phyloP scores from a whole-genome alignment of 2,888 invertebrate genomes.

The Leptinotarsa peninsularis region DNA sequence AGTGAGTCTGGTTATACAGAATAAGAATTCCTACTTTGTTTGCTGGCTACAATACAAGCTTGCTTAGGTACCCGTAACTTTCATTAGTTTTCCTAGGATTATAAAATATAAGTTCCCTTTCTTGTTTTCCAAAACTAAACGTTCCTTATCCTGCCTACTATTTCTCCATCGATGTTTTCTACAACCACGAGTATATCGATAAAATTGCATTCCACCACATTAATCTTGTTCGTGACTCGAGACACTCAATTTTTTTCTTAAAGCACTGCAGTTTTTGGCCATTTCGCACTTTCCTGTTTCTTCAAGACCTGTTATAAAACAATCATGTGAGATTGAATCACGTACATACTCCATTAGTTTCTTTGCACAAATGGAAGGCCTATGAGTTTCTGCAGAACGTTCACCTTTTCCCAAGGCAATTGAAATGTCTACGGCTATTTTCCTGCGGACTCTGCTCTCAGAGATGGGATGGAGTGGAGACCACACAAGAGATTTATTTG shows the following conservation, averaged over 20 bases:
- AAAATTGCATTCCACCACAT: not conserved
- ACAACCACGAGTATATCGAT: not conserved
- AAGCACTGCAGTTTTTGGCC: not conserved
- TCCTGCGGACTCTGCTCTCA: not conserved
- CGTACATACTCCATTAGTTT: constrained; percentile 8
- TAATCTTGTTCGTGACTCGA: not conserved
- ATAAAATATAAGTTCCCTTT: too few species aligned
- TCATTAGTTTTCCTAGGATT: too few species aligned
- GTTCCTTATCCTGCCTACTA: not conserved
- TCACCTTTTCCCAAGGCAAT: constrained; percentile 9
- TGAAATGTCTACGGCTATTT: not conserved
- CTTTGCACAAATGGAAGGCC: not conserved
- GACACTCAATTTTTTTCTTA: not conserved
- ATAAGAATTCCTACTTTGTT: too few species aligned
- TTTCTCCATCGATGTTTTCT: not conserved
- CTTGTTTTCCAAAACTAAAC: too few species aligned
- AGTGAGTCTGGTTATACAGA: too few species aligned
- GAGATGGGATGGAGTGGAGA: not conserved
- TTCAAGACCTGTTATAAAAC: constrained; percentile 3
- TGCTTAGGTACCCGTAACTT: too few species aligned
- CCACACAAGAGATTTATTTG: not conserved
- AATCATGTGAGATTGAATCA: constrained; percentile 13
- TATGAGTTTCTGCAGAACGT: constrained; percentile 4
- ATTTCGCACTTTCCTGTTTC: constrained; percentile 1
- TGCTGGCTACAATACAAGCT: too few species aligned